Percentiles rank a stretch among this genome's conserved stretches.
phyloP scores from a whole-genome alignment of 53 echinoderm and acorn worm genomes.

The Stichopus horrens region DNA sequence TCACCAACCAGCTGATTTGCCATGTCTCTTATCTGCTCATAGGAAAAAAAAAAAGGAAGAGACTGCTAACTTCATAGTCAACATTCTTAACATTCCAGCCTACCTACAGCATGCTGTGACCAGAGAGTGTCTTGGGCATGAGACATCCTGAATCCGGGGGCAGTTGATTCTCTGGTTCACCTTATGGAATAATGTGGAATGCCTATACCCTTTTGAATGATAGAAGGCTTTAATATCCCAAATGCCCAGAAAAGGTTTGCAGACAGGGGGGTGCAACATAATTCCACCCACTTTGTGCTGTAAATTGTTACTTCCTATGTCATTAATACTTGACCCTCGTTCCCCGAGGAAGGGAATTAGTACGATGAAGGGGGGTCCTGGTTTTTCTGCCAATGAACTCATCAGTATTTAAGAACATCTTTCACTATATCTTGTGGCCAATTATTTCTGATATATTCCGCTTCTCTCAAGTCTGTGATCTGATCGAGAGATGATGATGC shows the following conservation, averaged over 20 bases:
- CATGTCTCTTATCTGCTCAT: constrained; percentile 40
- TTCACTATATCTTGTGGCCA: too few relatives aligned
- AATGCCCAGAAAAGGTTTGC: constrained; percentile 32
- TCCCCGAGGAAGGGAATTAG: too few relatives aligned
- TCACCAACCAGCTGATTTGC: constrained; percentile 41
- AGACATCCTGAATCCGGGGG: constrained; percentile 39
- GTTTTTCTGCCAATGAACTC: too few relatives aligned
- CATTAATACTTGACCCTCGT: not conserved
- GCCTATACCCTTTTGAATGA: constrained; percentile 9
- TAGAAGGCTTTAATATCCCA: not conserved
- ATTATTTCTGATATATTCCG: too few relatives aligned
- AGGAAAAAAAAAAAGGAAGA: not conserved
- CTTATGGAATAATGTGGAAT: constrained; percentile 9
- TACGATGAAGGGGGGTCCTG: too few relatives aligned
- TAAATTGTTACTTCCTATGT: not conserved
- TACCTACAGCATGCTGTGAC: constrained; percentile 38
- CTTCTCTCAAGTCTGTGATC: too few relatives aligned
- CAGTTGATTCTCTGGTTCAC: constrained; percentile 22
- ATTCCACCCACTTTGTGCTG: constrained; percentile 8
- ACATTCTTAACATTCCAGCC: constrained; percentile 36
- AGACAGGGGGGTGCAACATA: constrained; percentile 1
- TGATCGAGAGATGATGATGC: too few relatives aligned
- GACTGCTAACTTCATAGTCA: constrained; percentile 13
- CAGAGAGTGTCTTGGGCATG: constrained; percentile 49
- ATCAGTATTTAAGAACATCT: too few relatives aligned